These are phyloP conservation scores for Axis porcinus DNA, from an alignment of 2,113 vertebrate genomes.

Conservation along the genomic window DNA sequence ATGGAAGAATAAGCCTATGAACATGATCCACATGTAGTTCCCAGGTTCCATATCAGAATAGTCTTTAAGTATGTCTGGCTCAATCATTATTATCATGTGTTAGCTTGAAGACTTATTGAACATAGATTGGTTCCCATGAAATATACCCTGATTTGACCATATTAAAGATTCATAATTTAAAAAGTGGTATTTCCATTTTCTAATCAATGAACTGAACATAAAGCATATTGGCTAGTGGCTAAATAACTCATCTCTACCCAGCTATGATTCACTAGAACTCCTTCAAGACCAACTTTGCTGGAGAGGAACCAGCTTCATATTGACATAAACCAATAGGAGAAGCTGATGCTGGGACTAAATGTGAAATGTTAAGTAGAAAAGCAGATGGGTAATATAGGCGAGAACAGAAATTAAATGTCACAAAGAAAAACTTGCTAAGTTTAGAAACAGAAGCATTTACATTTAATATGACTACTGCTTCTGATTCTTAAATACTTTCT, in stretches of 20 bases:
- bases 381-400: constrained; percentile 43
- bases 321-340: constrained; percentile 5
- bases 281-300: not conserved
- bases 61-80: not conserved
- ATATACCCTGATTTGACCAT: not conserved
- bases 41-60: not conserved
- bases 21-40: not conserved
- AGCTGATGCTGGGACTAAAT: not conserved
- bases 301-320: not conserved
- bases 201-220: not conserved
- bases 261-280: not conserved
- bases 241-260: not conserved
- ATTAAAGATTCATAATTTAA: not conserved
- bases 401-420: constrained; percentile 62
- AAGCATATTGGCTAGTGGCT: not conserved
- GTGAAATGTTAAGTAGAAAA: constrained; percentile 44
- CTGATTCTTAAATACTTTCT: constrained; percentile 70
- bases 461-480: constrained; percentile 58
- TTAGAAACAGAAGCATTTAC: constrained; percentile 68
- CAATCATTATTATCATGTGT: not conserved
- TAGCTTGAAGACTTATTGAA: not conserved
- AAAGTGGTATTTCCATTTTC: not conserved
- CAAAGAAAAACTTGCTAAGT: constrained; percentile 59
- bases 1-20: not conserved
- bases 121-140: not conserved